Evolutionary conservation across 2,113 vertebrate genomes (phyloP), one percentile per base, ranked within the genome.

Genomic region (Promerops cafer): DNA sequence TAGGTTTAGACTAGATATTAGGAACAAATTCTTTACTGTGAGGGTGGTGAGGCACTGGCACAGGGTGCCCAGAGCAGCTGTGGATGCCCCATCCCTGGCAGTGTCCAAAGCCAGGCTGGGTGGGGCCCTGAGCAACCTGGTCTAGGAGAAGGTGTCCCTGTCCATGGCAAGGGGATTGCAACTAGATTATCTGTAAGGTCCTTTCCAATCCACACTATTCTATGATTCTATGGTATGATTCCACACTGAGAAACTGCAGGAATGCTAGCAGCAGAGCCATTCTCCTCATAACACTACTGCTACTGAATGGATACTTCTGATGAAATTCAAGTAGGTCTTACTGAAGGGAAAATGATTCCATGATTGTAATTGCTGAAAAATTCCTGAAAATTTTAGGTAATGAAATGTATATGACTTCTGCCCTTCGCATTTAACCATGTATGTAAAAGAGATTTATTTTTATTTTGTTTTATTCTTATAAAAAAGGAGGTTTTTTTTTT

Each of bases 191-290:
- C 50, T 22, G 3, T 27, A 31, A 42, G 17, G 5, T 31, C 10
- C 6, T 8, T 72, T 65, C 11, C 22, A 44, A 44, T 33, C 3
- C 18, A 44, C 2, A 7, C 16, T 22, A 16, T 72, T 37, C 31
- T 13, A 9, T 52, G 22, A 44, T 65, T 50, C 18, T 24, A 0
- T 23, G 12, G 20, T 35, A 13, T 65, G 15, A 44, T 44, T 59
- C 15, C 20, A 44, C 9, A 44, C 7, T 16, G 22, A 84, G 40
- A 83, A 70, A 40, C 11, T 44, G 61, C 42, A 71, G 39, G 44
- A 69, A 57, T 16, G 3, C 3, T 37, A 24, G 27, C 0, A 0
- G 4, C 28, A 81, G 7, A 83, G 13, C 2, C 0, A 0, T 59
- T 75, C 24, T 82, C 10, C 17, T 69, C 12, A 21, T 40, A 72